Evolutionary conservation across 2,888 invertebrate species (phyloP).

Genomic region (Rhamnusium bicolor): DNA sequence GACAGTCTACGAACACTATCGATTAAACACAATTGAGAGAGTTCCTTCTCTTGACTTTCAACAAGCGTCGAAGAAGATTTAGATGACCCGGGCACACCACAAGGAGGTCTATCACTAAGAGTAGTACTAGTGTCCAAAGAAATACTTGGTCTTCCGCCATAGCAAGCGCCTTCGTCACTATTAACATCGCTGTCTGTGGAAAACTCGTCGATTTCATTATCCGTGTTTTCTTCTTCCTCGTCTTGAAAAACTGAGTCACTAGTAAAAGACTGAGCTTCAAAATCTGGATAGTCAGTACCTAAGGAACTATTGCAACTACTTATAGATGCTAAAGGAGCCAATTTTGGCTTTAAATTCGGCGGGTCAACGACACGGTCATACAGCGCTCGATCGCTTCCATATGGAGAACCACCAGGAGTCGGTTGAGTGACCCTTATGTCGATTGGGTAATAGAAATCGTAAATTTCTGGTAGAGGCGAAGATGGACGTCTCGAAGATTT

Average conservation of each 20-base stretch:
- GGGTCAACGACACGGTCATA: conserved; percentile 66
- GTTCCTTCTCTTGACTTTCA: conserved; percentile 53
- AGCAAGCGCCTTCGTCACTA: conserved; percentile 62
- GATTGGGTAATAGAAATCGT: conserved; percentile 69
- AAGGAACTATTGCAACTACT: conserved; percentile 83
- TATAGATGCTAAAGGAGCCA: conserved; percentile 86
- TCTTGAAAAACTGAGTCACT: conserved; percentile 84
- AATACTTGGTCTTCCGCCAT: conserved; percentile 39
- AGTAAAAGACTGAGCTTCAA: conserved; percentile 80
- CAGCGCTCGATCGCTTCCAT: conserved; percentile 78
- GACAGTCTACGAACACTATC: conserved; percentile 59
- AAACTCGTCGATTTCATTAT: conserved; percentile 85
- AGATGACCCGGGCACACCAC: conserved; percentile 43
- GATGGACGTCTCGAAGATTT: conserved; percentile 69
- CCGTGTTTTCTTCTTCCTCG: conserved; percentile 78
- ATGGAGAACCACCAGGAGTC: conserved; percentile 88
- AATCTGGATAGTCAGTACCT: conserved; percentile 77
- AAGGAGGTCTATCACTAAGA: conserved; percentile 31
- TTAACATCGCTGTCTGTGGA: conserved; percentile 87
- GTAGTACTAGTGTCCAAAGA: conserved; percentile 32
- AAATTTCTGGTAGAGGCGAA: conserved; percentile 66
- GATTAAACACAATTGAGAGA: conserved; percentile 63
- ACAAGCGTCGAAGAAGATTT: conserved; percentile 59
- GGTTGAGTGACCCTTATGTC: conserved; percentile 80
- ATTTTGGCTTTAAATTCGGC: conserved; percentile 67